These are phyloP conservation scores for Drosophila varians DNA, from an alignment of 1,140 invertebrate genomes.

Conservation along the genomic window DNA sequence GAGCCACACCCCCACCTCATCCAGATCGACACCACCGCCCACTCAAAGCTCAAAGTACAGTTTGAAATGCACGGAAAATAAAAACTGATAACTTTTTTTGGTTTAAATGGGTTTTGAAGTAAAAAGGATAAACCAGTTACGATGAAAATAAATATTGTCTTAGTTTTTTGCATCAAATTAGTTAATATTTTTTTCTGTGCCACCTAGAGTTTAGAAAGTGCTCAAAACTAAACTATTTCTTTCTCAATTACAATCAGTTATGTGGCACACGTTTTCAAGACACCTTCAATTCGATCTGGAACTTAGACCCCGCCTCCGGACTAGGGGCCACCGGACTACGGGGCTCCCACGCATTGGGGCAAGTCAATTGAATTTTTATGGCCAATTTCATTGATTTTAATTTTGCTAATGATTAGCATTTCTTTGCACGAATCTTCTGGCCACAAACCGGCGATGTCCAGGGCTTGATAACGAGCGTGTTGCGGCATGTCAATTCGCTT, in stretches of 20 bases:
- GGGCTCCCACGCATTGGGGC: conserved; percentile 49
- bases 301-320: conserved; percentile 7
- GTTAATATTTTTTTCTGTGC: conserved; percentile 1
- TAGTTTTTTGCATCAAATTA: not conserved
- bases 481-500: conserved; percentile 75
- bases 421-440: conserved; percentile 63
- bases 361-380: conserved; percentile 79
- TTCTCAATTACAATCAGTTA: conserved; percentile 53
- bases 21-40: conserved; percentile 39
- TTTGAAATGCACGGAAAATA: conserved; percentile 9
- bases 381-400: conserved; percentile 82
- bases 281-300: conserved; percentile 41
- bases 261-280: conserved; percentile 70
- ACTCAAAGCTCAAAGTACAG: conserved; percentile 25
- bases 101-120: not conserved
- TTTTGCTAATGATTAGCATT: conserved; percentile 80
- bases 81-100: no score
- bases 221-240: conserved; percentile 73
- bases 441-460: conserved; percentile 17
- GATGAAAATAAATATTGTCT: no score
- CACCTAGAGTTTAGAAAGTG: conserved; percentile 64
- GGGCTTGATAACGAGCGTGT: conserved; percentile 56
- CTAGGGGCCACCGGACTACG: no score
- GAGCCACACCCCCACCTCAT: conserved; percentile 42
- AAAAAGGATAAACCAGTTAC: no score